Percentiles rank a stretch among this genome's conserved stretches.
phyloP scores from a whole-genome alignment of 2,113 vertebrate genomes.

The Proteles cristata region DNA sequence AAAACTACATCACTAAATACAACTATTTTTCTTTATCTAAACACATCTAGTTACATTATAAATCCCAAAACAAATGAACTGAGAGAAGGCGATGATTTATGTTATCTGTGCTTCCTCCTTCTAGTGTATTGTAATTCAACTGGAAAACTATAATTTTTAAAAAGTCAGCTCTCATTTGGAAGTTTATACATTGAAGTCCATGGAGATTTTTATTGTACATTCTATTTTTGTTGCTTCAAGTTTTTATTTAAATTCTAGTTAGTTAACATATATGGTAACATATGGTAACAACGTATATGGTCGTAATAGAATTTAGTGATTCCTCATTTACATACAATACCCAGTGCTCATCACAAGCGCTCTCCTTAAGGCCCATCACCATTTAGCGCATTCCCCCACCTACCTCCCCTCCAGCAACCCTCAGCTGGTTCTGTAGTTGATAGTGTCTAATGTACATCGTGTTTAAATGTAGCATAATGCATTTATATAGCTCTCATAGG shows the following conservation, averaged over 20 bases:
- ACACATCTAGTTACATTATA: background rate
- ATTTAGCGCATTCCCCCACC: too few relatives aligned
- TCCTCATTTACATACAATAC: too few relatives aligned
- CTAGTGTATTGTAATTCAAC: background rate
- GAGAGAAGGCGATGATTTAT: background rate
- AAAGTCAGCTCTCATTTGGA: background rate
- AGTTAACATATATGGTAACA: too few relatives aligned
- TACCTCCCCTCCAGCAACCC: too few relatives aligned
- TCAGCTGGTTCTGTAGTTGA: too few relatives aligned
- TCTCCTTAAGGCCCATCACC: too few relatives aligned
- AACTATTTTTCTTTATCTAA: background rate
- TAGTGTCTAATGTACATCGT: background rate
- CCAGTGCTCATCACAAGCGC: too few relatives aligned
- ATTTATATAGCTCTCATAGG: background rate
- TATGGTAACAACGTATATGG: too few relatives aligned
- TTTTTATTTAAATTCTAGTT: too few relatives aligned
- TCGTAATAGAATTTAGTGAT: too few relatives aligned
- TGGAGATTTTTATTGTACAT: background rate
- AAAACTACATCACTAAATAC: background rate
- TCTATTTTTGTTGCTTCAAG: background rate
- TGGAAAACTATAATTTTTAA: background rate
- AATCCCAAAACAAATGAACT: conserved; percentile 32
- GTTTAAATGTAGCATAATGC: background rate
- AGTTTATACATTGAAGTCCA: background rate
- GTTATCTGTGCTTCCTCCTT: background rate